Conservation (phyloP, 2,797 vertebrate genomes). For the Antennarius maculatus region DNA sequence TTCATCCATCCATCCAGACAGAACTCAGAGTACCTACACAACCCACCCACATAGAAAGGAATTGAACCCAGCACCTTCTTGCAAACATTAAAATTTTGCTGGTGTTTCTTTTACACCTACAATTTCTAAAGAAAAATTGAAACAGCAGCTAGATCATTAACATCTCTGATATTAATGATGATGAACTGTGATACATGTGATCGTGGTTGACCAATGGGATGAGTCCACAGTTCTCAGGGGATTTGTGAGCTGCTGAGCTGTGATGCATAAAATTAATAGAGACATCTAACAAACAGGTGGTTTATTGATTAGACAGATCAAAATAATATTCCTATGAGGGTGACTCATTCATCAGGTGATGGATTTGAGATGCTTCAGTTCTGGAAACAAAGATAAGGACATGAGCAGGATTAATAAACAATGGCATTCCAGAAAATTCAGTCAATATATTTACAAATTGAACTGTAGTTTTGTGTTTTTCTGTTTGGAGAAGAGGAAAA, state of each 20-base stretch:
- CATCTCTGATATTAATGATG: neutral
- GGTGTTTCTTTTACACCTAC: no score
- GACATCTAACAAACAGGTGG: neutral
- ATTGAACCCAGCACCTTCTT: no score
- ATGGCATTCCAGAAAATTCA: neutral
- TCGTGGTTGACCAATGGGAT: neutral
- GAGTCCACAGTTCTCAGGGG: constrained; percentile 1
- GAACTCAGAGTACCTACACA: no score
- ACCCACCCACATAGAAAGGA: no score
- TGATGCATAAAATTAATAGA: neutral
- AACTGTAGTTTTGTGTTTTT: neutral
- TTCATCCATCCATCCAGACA: no score
- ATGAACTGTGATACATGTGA: neutral
- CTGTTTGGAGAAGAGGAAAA: neutral
- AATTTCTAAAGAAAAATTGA: neutral
- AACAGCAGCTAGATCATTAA: neutral
- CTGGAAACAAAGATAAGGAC: neutral
- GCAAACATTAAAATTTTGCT: neutral
- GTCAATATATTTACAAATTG: neutral
- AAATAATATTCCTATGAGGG: constrained; percentile 4
- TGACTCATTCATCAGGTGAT: constrained; percentile 9
- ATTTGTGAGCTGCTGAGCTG: neutral
- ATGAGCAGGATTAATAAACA: no score
- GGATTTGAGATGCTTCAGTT: neutral
- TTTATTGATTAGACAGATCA: neutral